Evolutionary conservation across 2,888 invertebrate genomes (phyloP), one percentile per base, ranked within the genome.

Genomic region (Leptinotarsa rubiginosa): DNA sequence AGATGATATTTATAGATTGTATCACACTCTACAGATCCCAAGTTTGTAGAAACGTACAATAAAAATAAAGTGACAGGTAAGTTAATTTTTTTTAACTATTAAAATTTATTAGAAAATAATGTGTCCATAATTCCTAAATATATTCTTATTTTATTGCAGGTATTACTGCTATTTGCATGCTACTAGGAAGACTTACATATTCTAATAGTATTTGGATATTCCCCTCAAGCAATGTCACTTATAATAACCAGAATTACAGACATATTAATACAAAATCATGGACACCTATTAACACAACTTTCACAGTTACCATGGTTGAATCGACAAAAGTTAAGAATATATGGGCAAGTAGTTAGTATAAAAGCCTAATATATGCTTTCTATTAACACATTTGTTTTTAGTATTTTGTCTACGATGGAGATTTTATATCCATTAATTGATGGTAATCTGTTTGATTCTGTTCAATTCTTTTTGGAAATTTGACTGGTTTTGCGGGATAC

Each of bases 151-250:
- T 22, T 12, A 22, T 59, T 59, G 59, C 10, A 64, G 64, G 64
- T 22, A 41, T 64, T 15, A 41, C 41, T 15, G 64, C 16, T 1
- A n/a, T 31, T 16, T 64, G 64, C 41, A 64, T 64, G 4, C 18
- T 64, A 10, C 18, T 64, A 31, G 4, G 22, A 64, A 64, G 64
- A 64, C 64, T 64, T 4, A 31, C 41, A n/a, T 64, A 64, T 64
- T 15, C 64, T 22, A 41, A 41, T 16, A 25, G 31, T 64, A 22
- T 64, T 64, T 41, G 64, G 64, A 20, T 41, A n/a, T n/a, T 54
- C 54, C 16, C 18, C 54, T n/a, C 54, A 54, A n/a, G 16, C 54
- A 10, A 18, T 54, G 4, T 54, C 54, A 5, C 54, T n/a, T 5
- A 54, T 54, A 54, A 20, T 20, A 16, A 54, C n/a, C 54, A 25